Base-by-base conservation (phyloP, 2,797 vertebrate species). In the Tragopan temminckii region DNA sequence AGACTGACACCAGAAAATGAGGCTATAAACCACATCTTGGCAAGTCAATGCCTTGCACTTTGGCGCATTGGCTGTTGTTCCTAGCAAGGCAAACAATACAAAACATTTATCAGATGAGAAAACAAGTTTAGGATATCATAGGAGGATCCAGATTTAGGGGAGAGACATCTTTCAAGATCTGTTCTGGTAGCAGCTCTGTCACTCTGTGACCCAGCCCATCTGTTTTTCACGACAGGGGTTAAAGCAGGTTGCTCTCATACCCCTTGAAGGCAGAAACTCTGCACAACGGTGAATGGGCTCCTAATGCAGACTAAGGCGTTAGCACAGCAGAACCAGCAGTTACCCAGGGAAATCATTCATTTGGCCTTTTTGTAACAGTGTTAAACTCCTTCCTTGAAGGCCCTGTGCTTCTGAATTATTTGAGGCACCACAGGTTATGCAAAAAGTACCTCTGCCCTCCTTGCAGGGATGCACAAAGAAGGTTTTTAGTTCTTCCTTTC, bases 31-130 rank as follows among this genome's bases (percentile, higher is more conserved):
- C 25, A 24, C 9, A 11, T 78, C 19, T 57, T 70, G 53, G 42
- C 80, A 53, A 81, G 35, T 43, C 77, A 91, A 66, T 55, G 25
- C 61, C 40, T 86, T 67, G 43, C 53, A 29, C 71, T 94, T 96
- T 48, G 45, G 23, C 62, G 13, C 11, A 5, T 43, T 7, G 53
- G 21, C 5, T 71, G n/a, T 36, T 85, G 38, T 46, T 85, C 36
- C 58, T 75, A 75, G 33, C 4, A 7, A 87, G 62, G 50, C 46
- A 85, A 78, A 89, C 1, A 13, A 29, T 46, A 7, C 29, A 40
- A 62, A 64, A 36, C 13, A 57, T 90, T 83, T 66, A 59, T 89
- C 76, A 93, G 45, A 8, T 11, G 29, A 58, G 71, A 75, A 85
- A 79, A 75, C 5, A 9, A n/a, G 69, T 85, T 53, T 45, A 46